Evolutionary conservation across 2,888 invertebrate genomes (phyloP), one percentile per base, ranked within the genome.

Genomic region (Chloromyia formosa): DNA sequence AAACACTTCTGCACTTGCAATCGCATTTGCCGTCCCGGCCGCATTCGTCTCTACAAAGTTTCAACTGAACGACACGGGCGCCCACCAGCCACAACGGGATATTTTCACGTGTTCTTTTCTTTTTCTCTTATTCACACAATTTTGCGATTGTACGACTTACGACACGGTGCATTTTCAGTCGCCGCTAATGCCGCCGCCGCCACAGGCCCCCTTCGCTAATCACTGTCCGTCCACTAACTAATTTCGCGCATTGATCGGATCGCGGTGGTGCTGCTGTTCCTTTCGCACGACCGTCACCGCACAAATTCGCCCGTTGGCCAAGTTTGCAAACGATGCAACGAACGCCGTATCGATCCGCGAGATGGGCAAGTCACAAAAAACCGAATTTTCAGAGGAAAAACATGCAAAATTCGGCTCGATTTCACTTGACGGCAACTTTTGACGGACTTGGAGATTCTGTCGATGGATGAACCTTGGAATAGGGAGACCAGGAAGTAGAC

Each of bases 361-460:
- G 5, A 7, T 45, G 10, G 12, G 10, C 23, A 35, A 66, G 10
- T 22, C 20, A 49, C 45, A 22, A 66, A 49, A 16, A 45, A 14
- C 20, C 40, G 16, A 40, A 27, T 61, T 61, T 61, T 66, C 49
- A 1, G 22, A 10, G 16, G 49, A 66, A 66, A 35, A 49, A 35
- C 40, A n/a, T 49, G 12, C 45, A 49, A 66, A 62, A 66, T n/a
- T 16, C 12, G 40, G 14, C 14, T 45, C 45, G 40, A 42, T 42
- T 66, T 22, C 49, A 27, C 5, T 49, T 66, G 66, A 66, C 66
- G 66, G 66, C 66, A 22, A 45, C 20, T 66, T 66, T 66, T 66
- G 66, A 66, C 66, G 66, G 66, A 66, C 20, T n/a, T n/a, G n/a
- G n/a, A n/a, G n/a, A n/a, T n/a, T n/a, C n/a, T n/a, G n/a, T n/a